These are phyloP conservation scores for Euura saliciscinereae DNA, from an alignment of 1,140 invertebrate genomes.

Conservation along the genomic window DNA sequence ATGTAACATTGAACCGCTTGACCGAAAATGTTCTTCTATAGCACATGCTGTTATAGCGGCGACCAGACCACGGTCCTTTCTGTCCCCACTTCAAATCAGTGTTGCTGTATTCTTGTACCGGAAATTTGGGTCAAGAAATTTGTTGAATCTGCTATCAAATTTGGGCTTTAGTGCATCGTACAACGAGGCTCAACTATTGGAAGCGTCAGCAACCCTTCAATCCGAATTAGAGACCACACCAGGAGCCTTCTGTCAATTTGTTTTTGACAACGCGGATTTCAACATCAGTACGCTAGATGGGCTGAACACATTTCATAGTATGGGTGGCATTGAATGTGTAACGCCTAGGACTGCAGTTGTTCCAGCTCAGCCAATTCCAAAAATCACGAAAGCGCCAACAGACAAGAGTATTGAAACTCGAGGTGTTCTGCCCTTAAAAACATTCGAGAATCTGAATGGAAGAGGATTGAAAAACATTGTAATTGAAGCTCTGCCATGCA, in stretches of 20 bases:
- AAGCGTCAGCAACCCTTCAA: too few relatives aligned
- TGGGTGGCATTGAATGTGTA: slow-evolving; percentile 50
- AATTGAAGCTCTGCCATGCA: too few relatives aligned
- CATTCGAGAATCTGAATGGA: too few relatives aligned
- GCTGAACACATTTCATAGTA: slow-evolving; percentile 48
- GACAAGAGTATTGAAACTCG: too few relatives aligned
- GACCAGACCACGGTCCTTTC: slow-evolving; percentile 44
- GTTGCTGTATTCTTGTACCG: slow-evolving; percentile 21
- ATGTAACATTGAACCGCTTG: slow-evolving; percentile 8
- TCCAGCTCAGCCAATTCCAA: too few relatives aligned
- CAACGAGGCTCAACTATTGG: slow-evolving; percentile 18
- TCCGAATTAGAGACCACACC: slow-evolving; percentile 31
- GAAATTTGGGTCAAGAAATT: slow-evolving; percentile 27
- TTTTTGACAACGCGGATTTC: too few relatives aligned
- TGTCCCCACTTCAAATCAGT: slow-evolving; percentile 23
- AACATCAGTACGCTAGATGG: slow-evolving; percentile 52
- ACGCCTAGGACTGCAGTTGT: slow-evolving; percentile 43
- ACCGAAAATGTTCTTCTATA: slow-evolving; percentile 43
- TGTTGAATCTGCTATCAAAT: slow-evolving; percentile 22
- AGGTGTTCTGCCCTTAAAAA: too few relatives aligned
- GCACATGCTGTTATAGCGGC: slow-evolving; percentile 41
- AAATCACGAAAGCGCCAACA: too few relatives aligned
- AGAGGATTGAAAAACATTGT: too few relatives aligned
- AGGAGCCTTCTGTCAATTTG: slow-evolving; percentile 50
- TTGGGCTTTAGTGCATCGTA: slow-evolving; percentile 28